Conservation (phyloP, 2,113 vertebrate species). For the Zosterops borbonicus region DNA sequence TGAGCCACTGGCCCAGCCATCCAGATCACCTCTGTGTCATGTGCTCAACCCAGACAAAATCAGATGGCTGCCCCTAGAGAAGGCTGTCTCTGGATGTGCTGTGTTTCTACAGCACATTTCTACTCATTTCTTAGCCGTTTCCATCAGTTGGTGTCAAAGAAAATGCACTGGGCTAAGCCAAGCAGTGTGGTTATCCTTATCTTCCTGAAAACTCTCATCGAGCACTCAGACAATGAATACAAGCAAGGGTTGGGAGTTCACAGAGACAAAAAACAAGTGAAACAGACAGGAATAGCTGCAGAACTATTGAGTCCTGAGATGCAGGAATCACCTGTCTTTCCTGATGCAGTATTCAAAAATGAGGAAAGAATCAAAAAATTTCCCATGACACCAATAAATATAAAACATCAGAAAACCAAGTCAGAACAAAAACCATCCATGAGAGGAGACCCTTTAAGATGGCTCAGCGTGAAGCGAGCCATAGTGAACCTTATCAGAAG, state of each 20-base stretch:
- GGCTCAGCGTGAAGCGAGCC: accelerated
- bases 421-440: neutral
- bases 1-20: neutral
- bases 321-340: neutral
- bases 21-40: neutral
- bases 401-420: neutral
- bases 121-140: neutral
- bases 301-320: neutral
- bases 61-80: neutral
- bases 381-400: neutral
- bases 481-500: accelerated
- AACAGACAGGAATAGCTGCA: neutral
- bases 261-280: neutral
- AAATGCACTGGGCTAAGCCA: neutral
- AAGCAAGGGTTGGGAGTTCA: neutral
- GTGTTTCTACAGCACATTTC: neutral
- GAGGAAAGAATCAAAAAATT: neutral
- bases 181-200: neutral
- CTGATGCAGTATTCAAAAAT: neutral
- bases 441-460: accelerated
- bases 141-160: neutral
- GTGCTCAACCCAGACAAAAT: neutral
- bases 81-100: neutral
- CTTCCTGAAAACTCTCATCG: neutral
- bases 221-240: neutral